Conservation (phyloP, 2,113 vertebrate species). For the Eudorcas thomsonii region DNA sequence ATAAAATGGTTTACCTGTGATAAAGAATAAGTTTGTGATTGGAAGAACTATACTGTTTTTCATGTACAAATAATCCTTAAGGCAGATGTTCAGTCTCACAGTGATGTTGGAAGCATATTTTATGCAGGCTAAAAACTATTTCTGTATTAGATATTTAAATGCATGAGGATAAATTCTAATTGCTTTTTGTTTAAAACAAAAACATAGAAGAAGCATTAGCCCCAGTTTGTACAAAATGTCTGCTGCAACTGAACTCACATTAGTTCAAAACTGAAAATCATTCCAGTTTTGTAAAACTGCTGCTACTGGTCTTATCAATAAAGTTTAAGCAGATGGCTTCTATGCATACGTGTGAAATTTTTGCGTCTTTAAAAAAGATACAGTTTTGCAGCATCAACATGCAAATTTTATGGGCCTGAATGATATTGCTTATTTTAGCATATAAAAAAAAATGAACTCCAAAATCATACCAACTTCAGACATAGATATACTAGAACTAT, state of each 20-base stretch:
- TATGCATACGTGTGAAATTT: conserved; percentile 76
- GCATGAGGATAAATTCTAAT: conserved; percentile 81
- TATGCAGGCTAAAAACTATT: conserved; percentile 60
- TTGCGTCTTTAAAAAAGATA: conserved; percentile 56
- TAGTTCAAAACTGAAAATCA: conserved; percentile 70
- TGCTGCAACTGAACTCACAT: conserved; percentile 53
- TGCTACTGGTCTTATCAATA: conserved; percentile 80
- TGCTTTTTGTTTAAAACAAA: conserved; percentile 81
- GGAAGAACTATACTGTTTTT: conserved; percentile 66
- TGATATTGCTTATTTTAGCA: conserved; percentile 54
- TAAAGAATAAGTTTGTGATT: conserved; percentile 52
- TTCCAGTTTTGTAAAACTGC: conserved; percentile 72
- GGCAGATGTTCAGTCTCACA: conserved; percentile 56
- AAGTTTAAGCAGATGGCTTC: conserved; percentile 81
- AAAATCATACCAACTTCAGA: conserved; percentile 24
- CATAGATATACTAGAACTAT: not conserved
- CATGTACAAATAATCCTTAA: conserved; percentile 50
- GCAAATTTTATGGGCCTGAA: conserved; percentile 66
- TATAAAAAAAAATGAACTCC: conserved; percentile 38
- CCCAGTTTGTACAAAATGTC: conserved; percentile 72
- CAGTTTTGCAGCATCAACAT: conserved; percentile 74
- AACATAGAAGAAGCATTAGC: conserved; percentile 63
- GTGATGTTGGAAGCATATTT: conserved; percentile 56
- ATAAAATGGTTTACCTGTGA: conserved; percentile 56
- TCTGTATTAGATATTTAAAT: conserved; percentile 81